Base-by-base conservation (phyloP, 2,113 vertebrate species). In the Diadophis punctatus region DNA sequence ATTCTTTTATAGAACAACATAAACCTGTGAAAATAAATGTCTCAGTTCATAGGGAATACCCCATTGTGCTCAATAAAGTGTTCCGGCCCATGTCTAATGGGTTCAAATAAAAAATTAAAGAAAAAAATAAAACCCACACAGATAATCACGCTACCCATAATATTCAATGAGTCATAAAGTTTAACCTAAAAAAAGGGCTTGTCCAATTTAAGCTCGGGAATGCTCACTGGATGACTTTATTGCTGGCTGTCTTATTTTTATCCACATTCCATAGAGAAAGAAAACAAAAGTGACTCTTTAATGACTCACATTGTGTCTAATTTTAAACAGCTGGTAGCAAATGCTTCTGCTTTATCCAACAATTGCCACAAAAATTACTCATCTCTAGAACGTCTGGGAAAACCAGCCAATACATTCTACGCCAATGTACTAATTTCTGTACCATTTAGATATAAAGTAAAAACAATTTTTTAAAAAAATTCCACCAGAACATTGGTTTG, bases 121-220 rank as follows among this genome's bases (percentile, higher is more conserved):
- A 27, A 86, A 18, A 46, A 51, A 88, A 58, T 30, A 55, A 91
- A 93, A 49, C 23, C 63, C 20, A 51, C 89, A 91, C 43, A 51
- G 23, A 88, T 85, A 56, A 93, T 89, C 68, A 84, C 63, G 11
- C 43, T 20, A 85, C 53, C 87, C n/a, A 60, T 91, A 93, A 89
- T 88, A 27, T 27, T n/a, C 88, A 93, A 93, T 91, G 93, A 91
- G 22, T 93, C 93, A 91, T 91, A 88, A 60, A 89, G 88, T 93
- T 52, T 88, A 91, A 85, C 68, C 86, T 46, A 46, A 91, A 91
- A 46, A 46, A 74, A 55, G 25, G 20, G 39, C 88, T 93, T 88
- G 43, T 91, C 88, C 56, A 48, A 22, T 91, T 48, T 88, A 9
- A 48, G 20, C 89, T 91, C n/a, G 52, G 46, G 53, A 91, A 93